Base-by-base conservation (phyloP, 64 coral and sea anemone genomes). In the Stylophora pistillata region DNA sequence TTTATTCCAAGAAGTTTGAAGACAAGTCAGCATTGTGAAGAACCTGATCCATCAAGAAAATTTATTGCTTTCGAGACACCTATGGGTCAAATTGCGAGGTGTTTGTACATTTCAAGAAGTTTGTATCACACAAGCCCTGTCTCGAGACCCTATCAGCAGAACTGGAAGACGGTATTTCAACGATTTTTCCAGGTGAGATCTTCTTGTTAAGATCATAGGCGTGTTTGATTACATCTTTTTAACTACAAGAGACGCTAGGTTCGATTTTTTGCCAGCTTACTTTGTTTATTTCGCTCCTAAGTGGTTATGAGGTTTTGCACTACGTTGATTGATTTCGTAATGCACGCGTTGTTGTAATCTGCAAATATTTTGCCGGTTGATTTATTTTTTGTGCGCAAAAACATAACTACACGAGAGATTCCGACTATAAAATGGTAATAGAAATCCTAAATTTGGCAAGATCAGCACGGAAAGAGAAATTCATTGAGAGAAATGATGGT, bases 91-190 rank as follows among this genome's bases (percentile, higher is more conserved):
- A 70, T 70, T 53, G 21, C 31, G 17, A 82, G 53, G 61, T 65
- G 34, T 14, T 53, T 84, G 60, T 53, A 84, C 80, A 17, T 62
- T 84, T 84, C 80, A 5, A 33, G 80, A 12, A 84, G 80, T 64
- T 84, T 53, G 23, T 70, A 84, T 33, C 80, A 84, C 31, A 84
- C 80, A 18, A 34, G 37, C 37, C 37, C 61, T 14, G 62, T 84
- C 53, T 70, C 80, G 4, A 47, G 58, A 53, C 23, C 30, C 1
- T 84, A 30, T 60, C 31, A 32, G 11, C 31, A 84, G 7, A 30
- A 63, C 21, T 69, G 66, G 33, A 84, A 61, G 69, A 41, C 80
- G 18, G 61, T 26, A 68, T 84, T 84, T 84, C 80, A 84, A 27
- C 16, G 80, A 53, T 84, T 69, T 84, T 69, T 69, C 13, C 60